Percentiles rank a stretch among this genome's conserved stretches.
phyloP scores from a whole-genome alignment of 2,888 invertebrate genomes.

The Scaptomyza tumidula region DNA sequence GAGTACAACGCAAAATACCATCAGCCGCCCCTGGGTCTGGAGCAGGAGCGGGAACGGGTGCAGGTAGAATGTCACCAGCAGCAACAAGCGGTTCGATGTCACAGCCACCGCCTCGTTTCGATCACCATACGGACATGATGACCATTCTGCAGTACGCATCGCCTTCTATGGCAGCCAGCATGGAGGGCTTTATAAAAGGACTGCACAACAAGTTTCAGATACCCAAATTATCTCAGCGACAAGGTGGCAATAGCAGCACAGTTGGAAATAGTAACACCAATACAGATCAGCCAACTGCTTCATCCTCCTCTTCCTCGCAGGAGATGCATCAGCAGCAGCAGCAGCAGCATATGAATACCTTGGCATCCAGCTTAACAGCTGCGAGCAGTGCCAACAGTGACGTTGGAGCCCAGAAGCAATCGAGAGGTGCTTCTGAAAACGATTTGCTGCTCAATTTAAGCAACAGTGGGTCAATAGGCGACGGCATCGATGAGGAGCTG shows the following conservation, averaged over 20 bases:
- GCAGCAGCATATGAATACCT: slow-evolving; percentile 17
- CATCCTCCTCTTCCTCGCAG: slow-evolving; percentile 33
- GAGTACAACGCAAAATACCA: slow-evolving; percentile 49
- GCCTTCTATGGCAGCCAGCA: slow-evolving; percentile 86
- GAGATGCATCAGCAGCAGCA: slow-evolving; percentile 27
- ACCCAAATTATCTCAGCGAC: slow-evolving; percentile 89
- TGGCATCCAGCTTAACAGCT: slow-evolving; percentile 15
- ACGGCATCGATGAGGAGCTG: slow-evolving; percentile 71
- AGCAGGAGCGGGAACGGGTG: slow-evolving; percentile 21
- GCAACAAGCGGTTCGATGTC: slow-evolving; percentile 70
- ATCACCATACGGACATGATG: slow-evolving; percentile 83
- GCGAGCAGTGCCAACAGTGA: slow-evolving; percentile 23
- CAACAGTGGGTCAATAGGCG: slow-evolving; percentile 31
- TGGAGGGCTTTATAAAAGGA: slow-evolving; percentile 91
- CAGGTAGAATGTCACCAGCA: slow-evolving; percentile 59
- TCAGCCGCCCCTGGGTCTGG: slow-evolving; percentile 12
- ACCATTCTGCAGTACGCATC: slow-evolving; percentile 87
- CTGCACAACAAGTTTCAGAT: slow-evolving; percentile 94
- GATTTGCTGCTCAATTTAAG: slow-evolving; percentile 48
- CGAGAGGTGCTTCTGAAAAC: slow-evolving; percentile 11
- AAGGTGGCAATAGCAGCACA: slow-evolving; percentile 27
- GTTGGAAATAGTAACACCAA: slow-evolving; percentile 30
- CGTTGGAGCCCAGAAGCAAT: slow-evolving; percentile 15
- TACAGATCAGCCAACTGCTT: slow-evolving; percentile 34
- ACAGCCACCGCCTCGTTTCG: slow-evolving; percentile 78